phyloP scores from a whole-genome alignment of 2,113 vertebrate genomes.

The Peucedramus taeniatus region DNA sequence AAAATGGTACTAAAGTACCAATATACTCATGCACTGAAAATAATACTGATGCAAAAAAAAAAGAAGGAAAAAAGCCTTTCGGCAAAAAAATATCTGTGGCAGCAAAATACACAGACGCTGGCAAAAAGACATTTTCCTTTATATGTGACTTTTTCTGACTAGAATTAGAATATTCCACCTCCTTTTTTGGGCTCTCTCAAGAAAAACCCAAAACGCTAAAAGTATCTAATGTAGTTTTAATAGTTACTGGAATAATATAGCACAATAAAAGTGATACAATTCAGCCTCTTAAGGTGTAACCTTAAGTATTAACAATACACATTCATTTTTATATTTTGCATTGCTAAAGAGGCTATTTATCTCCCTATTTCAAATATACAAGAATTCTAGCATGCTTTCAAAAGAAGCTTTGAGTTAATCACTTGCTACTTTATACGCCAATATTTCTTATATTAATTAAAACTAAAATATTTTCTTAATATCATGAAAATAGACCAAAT shows the following conservation, averaged over 20 bases:
- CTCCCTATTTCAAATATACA: background rate
- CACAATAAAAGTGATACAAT: constrained; percentile 21
- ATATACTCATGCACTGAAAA: background rate
- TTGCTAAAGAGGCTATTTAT: background rate
- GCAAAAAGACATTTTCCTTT: background rate
- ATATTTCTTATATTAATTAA: background rate
- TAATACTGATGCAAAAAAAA: constrained; percentile 6
- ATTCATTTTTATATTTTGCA: background rate
- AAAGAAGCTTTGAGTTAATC: background rate
- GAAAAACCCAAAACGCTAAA: background rate
- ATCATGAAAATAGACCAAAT: background rate
- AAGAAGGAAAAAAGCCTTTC: background rate
- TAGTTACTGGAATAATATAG: background rate
- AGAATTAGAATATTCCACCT: background rate
- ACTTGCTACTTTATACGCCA: background rate
- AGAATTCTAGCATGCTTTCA: background rate
- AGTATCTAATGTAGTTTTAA: background rate
- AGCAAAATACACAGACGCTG: background rate
- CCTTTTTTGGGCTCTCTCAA: background rate
- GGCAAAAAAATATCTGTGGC: background rate
- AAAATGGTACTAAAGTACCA: background rate
- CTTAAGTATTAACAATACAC: background rate
- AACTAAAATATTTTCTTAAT: background rate
- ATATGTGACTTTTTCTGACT: background rate
- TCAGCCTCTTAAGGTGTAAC: background rate